Conservation (phyloP, 2,797 vertebrate genomes). For the Lutra lutra region DNA sequence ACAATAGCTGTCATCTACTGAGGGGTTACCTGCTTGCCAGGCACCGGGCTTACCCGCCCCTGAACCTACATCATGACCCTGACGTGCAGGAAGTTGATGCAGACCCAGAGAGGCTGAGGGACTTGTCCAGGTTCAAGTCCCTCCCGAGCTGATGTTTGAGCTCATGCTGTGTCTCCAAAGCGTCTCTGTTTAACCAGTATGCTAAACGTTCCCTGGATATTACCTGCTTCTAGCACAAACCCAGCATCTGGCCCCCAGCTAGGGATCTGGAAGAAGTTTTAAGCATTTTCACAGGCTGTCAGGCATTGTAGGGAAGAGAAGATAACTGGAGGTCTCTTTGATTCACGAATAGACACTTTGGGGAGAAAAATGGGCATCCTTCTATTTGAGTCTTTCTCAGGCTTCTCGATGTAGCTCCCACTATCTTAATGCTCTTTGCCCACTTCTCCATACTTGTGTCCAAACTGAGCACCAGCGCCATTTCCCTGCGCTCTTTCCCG, state of each 20-base stretch:
- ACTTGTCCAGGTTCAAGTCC: neutral
- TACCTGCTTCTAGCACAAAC: neutral
- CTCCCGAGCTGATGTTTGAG: conserved; percentile 21
- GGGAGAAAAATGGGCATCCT: neutral
- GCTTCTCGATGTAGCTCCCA: neutral
- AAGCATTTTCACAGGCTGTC: neutral
- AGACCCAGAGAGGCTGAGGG: neutral
- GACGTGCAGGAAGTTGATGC: neutral
- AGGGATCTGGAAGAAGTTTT: neutral
- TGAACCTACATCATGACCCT: neutral
- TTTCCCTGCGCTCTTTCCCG: neutral
- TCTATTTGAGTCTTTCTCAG: neutral
- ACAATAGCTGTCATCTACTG: neutral
- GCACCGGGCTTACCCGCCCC: neutral
- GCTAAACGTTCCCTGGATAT: neutral
- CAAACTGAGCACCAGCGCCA: neutral
- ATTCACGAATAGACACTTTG: neutral
- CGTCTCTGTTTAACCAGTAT: neutral
- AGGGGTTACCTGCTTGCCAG: neutral
- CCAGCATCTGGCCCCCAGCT: neutral
- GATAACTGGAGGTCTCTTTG: neutral
- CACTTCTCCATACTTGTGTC: neutral
- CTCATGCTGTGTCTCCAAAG: neutral
- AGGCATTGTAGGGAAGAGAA: neutral
- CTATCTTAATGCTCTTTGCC: neutral